Base-by-base conservation (phyloP, 2,888 invertebrate species). In the Dexiosoma caninum region DNA sequence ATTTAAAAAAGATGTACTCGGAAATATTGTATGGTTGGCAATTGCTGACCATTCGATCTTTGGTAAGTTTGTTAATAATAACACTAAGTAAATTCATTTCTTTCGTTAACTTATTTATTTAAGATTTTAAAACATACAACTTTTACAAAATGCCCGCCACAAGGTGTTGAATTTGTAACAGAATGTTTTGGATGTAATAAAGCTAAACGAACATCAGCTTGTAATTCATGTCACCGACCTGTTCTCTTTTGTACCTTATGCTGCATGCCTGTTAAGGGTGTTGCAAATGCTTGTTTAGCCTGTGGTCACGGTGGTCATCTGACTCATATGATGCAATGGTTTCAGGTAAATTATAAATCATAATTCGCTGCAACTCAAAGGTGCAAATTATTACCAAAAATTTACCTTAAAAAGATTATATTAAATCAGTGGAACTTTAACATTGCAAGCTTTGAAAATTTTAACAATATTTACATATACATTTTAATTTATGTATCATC, bases 291-390 rank as follows among this genome's bases (percentile, higher is more conserved):
- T 85, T 98, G 98, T 90, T 91, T 95, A 67, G 92, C 94, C 81
- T 98, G 98, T 91, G 97, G 97, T 0, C 98, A 98, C 90, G 98
- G 97, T 2, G 98, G 98, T 0, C 98, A 98, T 90, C 93, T 95
- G 2, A 90, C 91, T 59, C 98, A 98, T 90, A 93, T 98, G 91
- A 91, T 93, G 85, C 92, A 94, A 67, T 98, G 98, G 98, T 95
- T 95, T 89, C 90, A 88, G 84, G 90, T 89, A 57, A 46, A 35
- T 21, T 9, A 1, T 70, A 7, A 44, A 23, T n/a, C n/a, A n/a
- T n/a, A n/a, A n/a, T n/a, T n/a, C n/a, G n/a, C n/a, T n/a, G n/a
- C n/a, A n/a, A n/a, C n/a, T n/a, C n/a, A n/a, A n/a, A n/a, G n/a
- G n/a, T n/a, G n/a, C n/a, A n/a, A n/a, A n/a, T n/a, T n/a, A n/a